Base-by-base conservation (phyloP, 2,113 vertebrate species). In the Dasyprocta punctata region DNA sequence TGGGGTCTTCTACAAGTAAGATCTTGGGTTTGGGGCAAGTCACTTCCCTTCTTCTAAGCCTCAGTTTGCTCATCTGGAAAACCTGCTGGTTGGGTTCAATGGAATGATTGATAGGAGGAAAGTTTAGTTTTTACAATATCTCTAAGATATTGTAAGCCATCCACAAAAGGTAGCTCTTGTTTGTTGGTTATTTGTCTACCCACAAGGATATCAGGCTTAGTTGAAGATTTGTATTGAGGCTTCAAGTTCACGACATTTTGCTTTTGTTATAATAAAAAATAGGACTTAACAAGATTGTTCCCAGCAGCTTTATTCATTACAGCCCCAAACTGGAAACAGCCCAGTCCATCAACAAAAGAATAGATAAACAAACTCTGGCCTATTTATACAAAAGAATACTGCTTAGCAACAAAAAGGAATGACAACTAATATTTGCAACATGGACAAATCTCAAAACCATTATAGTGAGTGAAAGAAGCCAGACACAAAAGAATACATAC, bases 201-300 rank as follows among this genome's bases (percentile, higher is more conserved):
- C 63, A 36, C 33, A 89, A 90, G 56, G 22, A 49, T 60, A 56
- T 56, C 44, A 44, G 90, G 52, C 71, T 92, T 65, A 81, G 86
- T 8, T 84, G 95, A 58, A 94, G 69, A 81, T 95, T 92, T 92
- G 73, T 69, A 88, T 52, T 65, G 36, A 75, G 49, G 82, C 63
- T 94, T 89, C 71, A 88, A 61, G 47, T 78, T 90, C 28, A 80
- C 80, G 94, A 75, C 47, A 95, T 86, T 84, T 95, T 69, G 69
- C 69, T 94, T 97, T 90, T 93, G 83, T 88, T 92, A 61, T 52
- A 61, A 75, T 85, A 87, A 90, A 94, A 93, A 94, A 54, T 84
- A 75, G 81, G 33, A 77, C 89, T 93, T 91, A 81, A 56, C 58
- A 91, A 83, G 78, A 85, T 81, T 89, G 63, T 86, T 86, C 83